phyloP scores from a whole-genome alignment of 1,140 invertebrate species.

The Daktulosphaira vitifoliae region DNA sequence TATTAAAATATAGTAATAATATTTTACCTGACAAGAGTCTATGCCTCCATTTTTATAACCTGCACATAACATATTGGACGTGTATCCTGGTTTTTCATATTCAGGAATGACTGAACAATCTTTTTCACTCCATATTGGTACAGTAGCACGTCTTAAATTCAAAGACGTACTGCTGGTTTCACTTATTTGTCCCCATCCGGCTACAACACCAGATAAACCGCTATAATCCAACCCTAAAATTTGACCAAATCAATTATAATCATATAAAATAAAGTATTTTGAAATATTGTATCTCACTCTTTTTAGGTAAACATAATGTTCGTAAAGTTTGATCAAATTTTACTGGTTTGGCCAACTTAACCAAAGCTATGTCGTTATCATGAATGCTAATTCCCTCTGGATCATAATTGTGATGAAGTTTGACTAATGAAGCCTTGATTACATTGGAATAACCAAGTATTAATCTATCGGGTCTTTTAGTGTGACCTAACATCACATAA shows the following conservation, averaged over 20 bases:
- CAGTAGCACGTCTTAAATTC: slow-evolving; percentile 47
- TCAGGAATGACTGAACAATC: slow-evolving; percentile 45
- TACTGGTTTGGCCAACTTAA: slow-evolving; percentile 46
- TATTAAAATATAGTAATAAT: too few relatives aligned
- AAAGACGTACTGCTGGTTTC: slow-evolving; percentile 46
- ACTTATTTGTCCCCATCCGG: slow-evolving; percentile 54
- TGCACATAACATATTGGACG: slow-evolving; percentile 48
- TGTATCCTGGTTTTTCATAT: slow-evolving; percentile 52
- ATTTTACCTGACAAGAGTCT: slow-evolving; percentile 47
- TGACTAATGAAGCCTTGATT: slow-evolving; percentile 39
- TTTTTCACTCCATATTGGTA: slow-evolving; percentile 45
- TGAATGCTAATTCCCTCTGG: slow-evolving; percentile 35
- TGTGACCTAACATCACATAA: background rate
- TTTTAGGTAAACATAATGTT: slow-evolving; percentile 50
- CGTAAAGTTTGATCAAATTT: slow-evolving; percentile 43
- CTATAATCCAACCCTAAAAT: slow-evolving; percentile 43
- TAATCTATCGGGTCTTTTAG: background rate
- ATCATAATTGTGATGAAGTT: slow-evolving; percentile 44
- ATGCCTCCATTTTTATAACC: slow-evolving; percentile 43
- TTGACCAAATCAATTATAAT: too few relatives aligned
- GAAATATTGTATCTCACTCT: slow-evolving; percentile 41
- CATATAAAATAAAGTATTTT: background rate
- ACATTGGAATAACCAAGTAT: background rate
- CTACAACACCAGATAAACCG: slow-evolving; percentile 47
- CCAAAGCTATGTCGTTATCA: slow-evolving; percentile 52